Percentiles rank a stretch among this genome's conserved stretches.
These are phyloP conservation scores for Zygaena filipendulae DNA, from an alignment of 2,888 invertebrate species.

Conservation along the genomic window DNA sequence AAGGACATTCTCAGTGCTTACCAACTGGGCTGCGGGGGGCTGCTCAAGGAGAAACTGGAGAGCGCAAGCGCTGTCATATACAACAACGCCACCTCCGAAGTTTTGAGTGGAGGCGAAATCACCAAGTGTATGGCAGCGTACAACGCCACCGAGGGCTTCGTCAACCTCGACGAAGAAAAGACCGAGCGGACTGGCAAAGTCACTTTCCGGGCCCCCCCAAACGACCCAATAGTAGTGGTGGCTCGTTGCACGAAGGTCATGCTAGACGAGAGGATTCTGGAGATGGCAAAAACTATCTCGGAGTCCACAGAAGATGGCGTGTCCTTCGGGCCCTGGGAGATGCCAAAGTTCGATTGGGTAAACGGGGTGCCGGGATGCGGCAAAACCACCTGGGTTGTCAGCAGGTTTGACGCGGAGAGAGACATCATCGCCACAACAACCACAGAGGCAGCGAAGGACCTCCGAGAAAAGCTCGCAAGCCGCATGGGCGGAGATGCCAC, in stretches of 20 bases:
- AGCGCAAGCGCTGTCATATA: conserved; percentile 1
- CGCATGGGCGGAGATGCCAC: not conserved
- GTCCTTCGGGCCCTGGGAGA: not conserved
- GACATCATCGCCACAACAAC: conserved; percentile 10
- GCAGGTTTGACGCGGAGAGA: conserved; percentile 4
- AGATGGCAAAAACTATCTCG: not conserved
- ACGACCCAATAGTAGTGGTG: conserved; percentile 1
- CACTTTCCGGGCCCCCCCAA: not conserved
- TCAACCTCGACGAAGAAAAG: conserved; percentile 1
- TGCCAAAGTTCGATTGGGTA: conserved; percentile 6
- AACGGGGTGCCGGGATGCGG: conserved; percentile 13
- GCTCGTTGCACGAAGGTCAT: conserved; percentile 2
- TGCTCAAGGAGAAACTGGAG: conserved; percentile 2
- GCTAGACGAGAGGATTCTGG: not conserved
- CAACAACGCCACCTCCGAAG: conserved; percentile 2
- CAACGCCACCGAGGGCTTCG: conserved; percentile 1
- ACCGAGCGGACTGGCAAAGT: not conserved
- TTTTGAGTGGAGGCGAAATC: not conserved
- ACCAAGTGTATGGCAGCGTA: conserved; percentile 3
- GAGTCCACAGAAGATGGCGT: not conserved
- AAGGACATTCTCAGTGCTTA: conserved; percentile 1
- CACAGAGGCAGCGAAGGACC: conserved; percentile 10
- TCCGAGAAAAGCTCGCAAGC: conserved; percentile 2
- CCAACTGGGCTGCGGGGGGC: not conserved
- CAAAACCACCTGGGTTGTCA: conserved; percentile 11